Conservation (phyloP, 2,797 vertebrate species). For the Bryconaethiops microstoma region DNA sequence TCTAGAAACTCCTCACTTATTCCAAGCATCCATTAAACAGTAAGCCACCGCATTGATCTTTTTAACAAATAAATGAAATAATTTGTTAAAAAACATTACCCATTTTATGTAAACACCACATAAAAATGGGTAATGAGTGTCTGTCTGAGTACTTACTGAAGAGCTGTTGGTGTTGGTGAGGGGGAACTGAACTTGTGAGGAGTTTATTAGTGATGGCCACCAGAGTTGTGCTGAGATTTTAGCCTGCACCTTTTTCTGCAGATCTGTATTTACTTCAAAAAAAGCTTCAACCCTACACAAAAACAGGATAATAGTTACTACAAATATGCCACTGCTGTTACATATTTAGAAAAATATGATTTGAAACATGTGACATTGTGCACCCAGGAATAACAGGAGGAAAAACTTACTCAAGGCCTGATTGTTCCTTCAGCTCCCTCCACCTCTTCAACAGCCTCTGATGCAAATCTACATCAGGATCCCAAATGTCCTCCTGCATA, state of each 20-base stretch:
- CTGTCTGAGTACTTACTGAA: slow-evolving; percentile 83
- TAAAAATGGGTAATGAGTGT: neutral
- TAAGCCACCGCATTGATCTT: too few relatives aligned
- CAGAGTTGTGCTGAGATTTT: slow-evolving; percentile 88
- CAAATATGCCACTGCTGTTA: neutral
- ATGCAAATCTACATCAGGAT: slow-evolving; percentile 91
- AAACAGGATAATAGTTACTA: slow-evolving; percentile 27
- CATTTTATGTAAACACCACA: too few relatives aligned
- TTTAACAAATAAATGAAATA: neutral
- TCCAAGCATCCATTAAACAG: too few relatives aligned
- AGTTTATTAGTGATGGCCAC: slow-evolving; percentile 92
- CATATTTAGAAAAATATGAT: neutral
- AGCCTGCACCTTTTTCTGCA: slow-evolving; percentile 91
- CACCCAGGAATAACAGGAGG: neutral
- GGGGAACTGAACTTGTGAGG: slow-evolving; percentile 86
- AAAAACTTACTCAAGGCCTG: slow-evolving; percentile 83
- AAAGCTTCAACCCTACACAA: slow-evolving; percentile 81
- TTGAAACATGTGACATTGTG: neutral
- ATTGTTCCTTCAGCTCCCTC: slow-evolving; percentile 85
- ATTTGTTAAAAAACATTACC: too few relatives aligned
- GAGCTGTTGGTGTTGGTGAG: slow-evolving; percentile 95
- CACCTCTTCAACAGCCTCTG: slow-evolving; percentile 90
- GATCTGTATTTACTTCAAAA: slow-evolving; percentile 97
- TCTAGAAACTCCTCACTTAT: too few relatives aligned
- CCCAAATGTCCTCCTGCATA: slow-evolving; percentile 94